phyloP scores from a whole-genome alignment of 1,140 invertebrate species.

The Neodiprion lecontei region DNA sequence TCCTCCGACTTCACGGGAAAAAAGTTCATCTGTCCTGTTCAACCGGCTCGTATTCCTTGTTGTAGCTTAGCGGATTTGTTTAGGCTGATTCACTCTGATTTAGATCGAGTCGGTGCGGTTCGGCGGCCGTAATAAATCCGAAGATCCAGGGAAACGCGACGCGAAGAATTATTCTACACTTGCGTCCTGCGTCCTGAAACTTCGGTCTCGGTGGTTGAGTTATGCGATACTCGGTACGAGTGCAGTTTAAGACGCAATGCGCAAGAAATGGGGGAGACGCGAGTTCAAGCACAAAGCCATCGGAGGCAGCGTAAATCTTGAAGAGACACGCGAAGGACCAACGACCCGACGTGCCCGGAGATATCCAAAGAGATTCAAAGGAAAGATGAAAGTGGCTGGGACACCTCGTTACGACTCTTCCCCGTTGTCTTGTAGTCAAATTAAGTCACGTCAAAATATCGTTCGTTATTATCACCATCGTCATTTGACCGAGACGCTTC shows the following conservation, averaged over 20 bases:
- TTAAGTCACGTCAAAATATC: not conserved
- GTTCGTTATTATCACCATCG: not conserved
- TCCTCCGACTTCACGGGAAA: too few relatives aligned
- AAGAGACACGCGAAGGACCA: conserved; percentile 21
- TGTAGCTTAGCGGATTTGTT: not conserved
- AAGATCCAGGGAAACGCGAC: conserved; percentile 38
- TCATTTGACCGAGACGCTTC: not conserved
- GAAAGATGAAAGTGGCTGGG: not conserved
- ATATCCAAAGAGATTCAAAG: not conserved
- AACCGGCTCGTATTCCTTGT: not conserved
- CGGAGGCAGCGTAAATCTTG: conserved; percentile 45
- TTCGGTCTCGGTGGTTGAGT: conserved; percentile 23
- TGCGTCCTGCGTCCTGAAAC: not conserved
- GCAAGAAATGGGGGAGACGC: conserved; percentile 15
- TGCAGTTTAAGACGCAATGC: conserved; percentile 35
- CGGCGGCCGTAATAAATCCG: conserved; percentile 43
- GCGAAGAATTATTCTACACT: not conserved
- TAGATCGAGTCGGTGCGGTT: conserved; percentile 28
- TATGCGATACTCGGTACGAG: conserved; percentile 27
- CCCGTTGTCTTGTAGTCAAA: not conserved
- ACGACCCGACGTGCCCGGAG: conserved; percentile 9
- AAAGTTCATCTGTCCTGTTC: not conserved
- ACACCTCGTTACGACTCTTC: not conserved
- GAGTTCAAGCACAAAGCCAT: conserved; percentile 49
- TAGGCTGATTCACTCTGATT: conserved; percentile 29